Conservation (phyloP, 1,140 invertebrate genomes). For the Condylostylus longicornis region DNA sequence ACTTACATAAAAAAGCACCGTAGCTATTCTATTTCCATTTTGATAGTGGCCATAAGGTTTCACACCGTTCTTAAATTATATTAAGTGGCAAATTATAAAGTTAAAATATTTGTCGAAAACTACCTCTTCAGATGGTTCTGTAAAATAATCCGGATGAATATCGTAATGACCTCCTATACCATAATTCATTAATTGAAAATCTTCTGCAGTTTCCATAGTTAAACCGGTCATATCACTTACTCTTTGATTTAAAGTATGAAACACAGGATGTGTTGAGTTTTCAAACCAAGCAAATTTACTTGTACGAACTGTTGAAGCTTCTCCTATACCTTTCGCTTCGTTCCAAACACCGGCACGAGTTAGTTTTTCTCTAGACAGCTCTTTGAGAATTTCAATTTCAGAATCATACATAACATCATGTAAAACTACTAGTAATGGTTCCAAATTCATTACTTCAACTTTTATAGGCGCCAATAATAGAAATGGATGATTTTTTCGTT, state of each 20-base stretch:
- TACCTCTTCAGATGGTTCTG: too few species aligned
- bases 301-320: constrained; percentile 71
- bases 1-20: constrained; percentile 26
- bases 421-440: constrained; percentile 75
- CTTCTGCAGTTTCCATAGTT: constrained; percentile 49
- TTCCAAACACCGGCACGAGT: constrained; percentile 57
- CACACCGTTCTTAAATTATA: neutral
- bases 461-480: constrained; percentile 75
- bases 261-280: constrained; percentile 57
- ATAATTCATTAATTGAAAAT: constrained; percentile 49
- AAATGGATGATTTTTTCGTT: constrained; percentile 54
- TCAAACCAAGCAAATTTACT: constrained; percentile 87
- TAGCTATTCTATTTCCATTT: constrained; percentile 26
- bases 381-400: constrained; percentile 78
- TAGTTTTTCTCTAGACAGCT: constrained; percentile 63
- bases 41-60: constrained; percentile 36
- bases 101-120: neutral
- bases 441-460: constrained; percentile 69
- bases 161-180: constrained; percentile 58
- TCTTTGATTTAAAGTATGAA: constrained; percentile 56
- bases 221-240: constrained; percentile 69
- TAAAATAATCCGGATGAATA: constrained; percentile 46
- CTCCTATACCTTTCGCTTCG: constrained; percentile 66
- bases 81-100: neutral
- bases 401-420: constrained; percentile 76